phyloP scores from a whole-genome alignment of 37 sponge, comb jelly and placozoan species.

The Tethya wilhelma region DNA sequence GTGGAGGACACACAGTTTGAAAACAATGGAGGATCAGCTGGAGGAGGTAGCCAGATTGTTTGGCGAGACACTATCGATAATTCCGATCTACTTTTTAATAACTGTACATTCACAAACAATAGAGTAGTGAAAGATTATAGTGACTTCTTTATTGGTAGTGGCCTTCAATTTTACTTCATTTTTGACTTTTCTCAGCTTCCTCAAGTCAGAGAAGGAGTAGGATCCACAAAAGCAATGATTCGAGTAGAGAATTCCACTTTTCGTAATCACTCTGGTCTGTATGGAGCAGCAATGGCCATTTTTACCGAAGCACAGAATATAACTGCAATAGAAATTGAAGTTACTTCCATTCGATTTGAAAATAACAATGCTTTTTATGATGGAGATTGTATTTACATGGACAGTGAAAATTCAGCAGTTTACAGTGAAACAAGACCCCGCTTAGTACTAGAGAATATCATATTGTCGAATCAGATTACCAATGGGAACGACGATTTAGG shows the following conservation, averaged over 20 bases:
- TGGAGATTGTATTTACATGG: neutral
- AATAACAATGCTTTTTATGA: neutral
- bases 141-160: neutral
- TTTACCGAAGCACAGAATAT: conserved; percentile 3
- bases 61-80: neutral
- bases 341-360: neutral
- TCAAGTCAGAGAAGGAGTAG: neutral
- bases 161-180: neutral
- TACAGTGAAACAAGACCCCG: neutral
- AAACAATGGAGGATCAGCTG: neutral
- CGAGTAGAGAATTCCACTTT: neutral
- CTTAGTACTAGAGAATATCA: neutral
- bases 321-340: neutral
- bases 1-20: neutral
- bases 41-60: neutral
- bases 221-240: neutral
- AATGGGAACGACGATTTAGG: neutral
- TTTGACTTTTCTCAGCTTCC: neutral
- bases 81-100: neutral
- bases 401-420: neutral
- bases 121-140: neutral
- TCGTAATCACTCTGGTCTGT: neutral
- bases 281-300: neutral
- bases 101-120: neutral
- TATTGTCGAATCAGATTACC: neutral